Base-by-base conservation (phyloP, 2,113 vertebrate genomes). In the Leptodactylus fuscus region DNA sequence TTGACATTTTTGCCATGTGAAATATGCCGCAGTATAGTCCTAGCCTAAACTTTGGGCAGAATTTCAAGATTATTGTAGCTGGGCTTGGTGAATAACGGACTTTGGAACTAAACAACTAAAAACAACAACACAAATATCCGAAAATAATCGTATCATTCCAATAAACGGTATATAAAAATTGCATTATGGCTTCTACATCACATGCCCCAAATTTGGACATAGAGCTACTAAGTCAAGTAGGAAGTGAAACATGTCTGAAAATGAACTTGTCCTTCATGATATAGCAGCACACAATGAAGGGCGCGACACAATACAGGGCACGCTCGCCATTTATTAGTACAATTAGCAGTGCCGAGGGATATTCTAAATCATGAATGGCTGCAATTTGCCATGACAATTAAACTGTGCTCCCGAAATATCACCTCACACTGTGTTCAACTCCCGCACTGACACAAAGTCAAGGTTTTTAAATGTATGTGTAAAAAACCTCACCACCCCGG, bases 391-490 rank as follows among this genome's bases (percentile, higher is more conserved):
- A 41, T 10, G 10, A 58, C 49, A 38, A 38, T 58, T 60, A 79
- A 55, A 58, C 53, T 41, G 16, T 78, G 49, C 32, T 79, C 29
- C 51, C 51, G 55, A 15, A 51, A 51, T 79, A 51, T 79, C 58
- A 79, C 76, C 74, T 75, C 71, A 48, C 5, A 74, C 74, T 53
- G 74, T 15, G 74, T 53, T 51, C 29, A 36, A 49, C 46, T 36
- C 13, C 75, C 1, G 34, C 51, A 22, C 51, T 41, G 76, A 34
- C 51, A 41, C 29, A 36, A 46, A 77, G 51, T 79, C 76, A 79
- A 60, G 76, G 51, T 79, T 58, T 60, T 60, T 41, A 79, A 55
- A 79, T 58, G 76, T 38, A 58, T 41, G 32, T 7, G 34, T 58
- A 34, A 77, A 48, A 41, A 38, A 24, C 32, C 51, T 34, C 34